Evolutionary conservation across 2,797 vertebrate species (phyloP).

Genomic region (Anomalospiza imberbis): DNA sequence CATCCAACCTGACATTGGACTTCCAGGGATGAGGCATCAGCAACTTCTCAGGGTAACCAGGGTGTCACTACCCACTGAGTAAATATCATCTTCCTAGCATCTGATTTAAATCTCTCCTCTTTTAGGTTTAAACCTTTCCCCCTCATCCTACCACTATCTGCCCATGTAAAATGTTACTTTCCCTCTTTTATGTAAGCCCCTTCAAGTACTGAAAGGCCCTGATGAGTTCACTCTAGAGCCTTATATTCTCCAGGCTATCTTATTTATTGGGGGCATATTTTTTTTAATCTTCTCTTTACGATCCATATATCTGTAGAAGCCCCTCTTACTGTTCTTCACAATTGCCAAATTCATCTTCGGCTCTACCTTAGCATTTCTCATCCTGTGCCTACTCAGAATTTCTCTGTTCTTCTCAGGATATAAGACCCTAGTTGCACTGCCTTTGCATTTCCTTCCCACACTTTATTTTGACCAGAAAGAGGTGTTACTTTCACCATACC

Average conservation of each 20-base stretch:
- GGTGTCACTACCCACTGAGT: background rate
- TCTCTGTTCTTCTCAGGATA: background rate
- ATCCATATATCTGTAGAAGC: background rate
- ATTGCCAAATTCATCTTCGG: background rate
- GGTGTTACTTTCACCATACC: background rate
- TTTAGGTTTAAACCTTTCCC: background rate
- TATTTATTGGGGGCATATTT: fast-evolving
- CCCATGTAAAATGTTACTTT: background rate
- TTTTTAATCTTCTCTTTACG: background rate
- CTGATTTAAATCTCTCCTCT: background rate
- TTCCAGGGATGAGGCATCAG: background rate
- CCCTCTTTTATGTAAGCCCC: no score
- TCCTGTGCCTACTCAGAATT: background rate
- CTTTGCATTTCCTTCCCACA: background rate
- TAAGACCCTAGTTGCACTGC: background rate
- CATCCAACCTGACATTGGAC: background rate
- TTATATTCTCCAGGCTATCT: background rate
- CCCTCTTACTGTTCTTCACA: background rate
- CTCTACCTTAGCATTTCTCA: background rate
- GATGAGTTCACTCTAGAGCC: background rate
- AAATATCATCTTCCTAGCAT: background rate
- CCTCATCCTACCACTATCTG: background rate
- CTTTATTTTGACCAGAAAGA: background rate
- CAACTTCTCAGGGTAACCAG: background rate
- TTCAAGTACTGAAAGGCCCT: background rate